Evolutionary conservation across 2,113 vertebrate genomes (phyloP), one percentile per base, ranked within the genome.

Genomic region (Phainopepla nitens): DNA sequence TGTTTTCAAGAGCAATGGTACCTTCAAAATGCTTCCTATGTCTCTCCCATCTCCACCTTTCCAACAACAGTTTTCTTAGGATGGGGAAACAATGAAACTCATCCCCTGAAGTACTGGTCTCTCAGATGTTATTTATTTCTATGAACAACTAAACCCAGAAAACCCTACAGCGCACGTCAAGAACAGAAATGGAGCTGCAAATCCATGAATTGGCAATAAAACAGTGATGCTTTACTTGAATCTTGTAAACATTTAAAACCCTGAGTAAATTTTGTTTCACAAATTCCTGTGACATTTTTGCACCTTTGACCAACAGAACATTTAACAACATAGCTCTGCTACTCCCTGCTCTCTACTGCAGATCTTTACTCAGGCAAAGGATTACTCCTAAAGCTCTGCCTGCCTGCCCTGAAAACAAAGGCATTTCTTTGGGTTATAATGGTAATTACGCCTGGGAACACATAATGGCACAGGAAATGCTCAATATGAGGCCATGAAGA

Each of bases 91-190:
- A 58, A 61, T 19, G 14, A 85, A 84, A 71, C 7, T 10, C 21
- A n/a, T 19, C 9, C 21, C 29, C 31, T 53, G 33, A 7, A 7
- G 10, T 15, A 87, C 29, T n/a, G 17, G 15, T n/a, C 0, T 20
- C 27, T 41, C 5, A 15, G 17, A 54, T 41, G 58, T 49, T 61
- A 54, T 50, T 56, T 69, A 58, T 33, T 53, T 44, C 15, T 47
- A 51, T 76, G n/a, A 93, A 70, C 11, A 58, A 23, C 10, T 11
- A 65, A 47, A 50, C 7, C 6, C 18, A 71, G 33, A 79, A 57
- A 29, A 14, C 15, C 29, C 24, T 35, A 39, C 13, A 54, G 58
- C 0, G 2, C 56, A 35, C 0, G 0, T 21, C 12, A 64, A 45
- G 35, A 75, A 75, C 20, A 93, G n/a, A 79, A 85, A 53, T 1